Base-by-base conservation (phyloP, 2,888 invertebrate genomes). In the Lamellibrachia satsuma region DNA sequence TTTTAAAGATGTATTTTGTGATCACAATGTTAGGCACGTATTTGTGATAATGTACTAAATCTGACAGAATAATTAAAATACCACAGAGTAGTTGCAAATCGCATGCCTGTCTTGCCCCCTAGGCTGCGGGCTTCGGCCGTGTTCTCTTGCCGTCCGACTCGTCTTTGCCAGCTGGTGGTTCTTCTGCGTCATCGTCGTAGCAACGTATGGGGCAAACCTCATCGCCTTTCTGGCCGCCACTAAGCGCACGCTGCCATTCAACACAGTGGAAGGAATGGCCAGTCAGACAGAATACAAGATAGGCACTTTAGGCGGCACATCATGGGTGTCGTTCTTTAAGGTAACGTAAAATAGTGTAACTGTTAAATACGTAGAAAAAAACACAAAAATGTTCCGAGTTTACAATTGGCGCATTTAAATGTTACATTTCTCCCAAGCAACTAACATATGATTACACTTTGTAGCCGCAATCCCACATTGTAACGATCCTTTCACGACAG, bases 141-240 rank as follows among this genome's bases (percentile, higher is more conserved):
- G 27, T n/a, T 9, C n/a, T 52, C 55, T 52, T n/a, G 92, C 57
- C 90, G 75, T 92, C 7, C 92, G 92, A 22, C 52, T 92, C 92
- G 92, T 92, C 9, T 60, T 91, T 39, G 51, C 22, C 52, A 22
- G 52, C n/a, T 91, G 91, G 91, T 91, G 91, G 91, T 39, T 91
- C 3, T 95, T 95, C 92, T 94, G 94, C 22, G 95, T 95, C 27
- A 94, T 95, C 1, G 93, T 95, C 60, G 95, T 95, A 2, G 95
- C 95, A 11, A 95, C 95, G 0, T 95, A 95, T 93, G 94, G 95
- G 52, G 95, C 95, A 0, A 95, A 95, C 92, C 94, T 95, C 2
- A 95, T 95, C 52, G 95, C 95, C 15, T 95, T 95, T 93, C 94
- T 95, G 2, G 95, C 95, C 7, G 95, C 95, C 1, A 93, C 94